A percentile compares a stretch with the other conserved stretches of the same genome.
These are phyloP conservation scores for Gymnothorax reevesii DNA, from an alignment of 2,797 vertebrate genomes.

Conservation along the genomic window DNA sequence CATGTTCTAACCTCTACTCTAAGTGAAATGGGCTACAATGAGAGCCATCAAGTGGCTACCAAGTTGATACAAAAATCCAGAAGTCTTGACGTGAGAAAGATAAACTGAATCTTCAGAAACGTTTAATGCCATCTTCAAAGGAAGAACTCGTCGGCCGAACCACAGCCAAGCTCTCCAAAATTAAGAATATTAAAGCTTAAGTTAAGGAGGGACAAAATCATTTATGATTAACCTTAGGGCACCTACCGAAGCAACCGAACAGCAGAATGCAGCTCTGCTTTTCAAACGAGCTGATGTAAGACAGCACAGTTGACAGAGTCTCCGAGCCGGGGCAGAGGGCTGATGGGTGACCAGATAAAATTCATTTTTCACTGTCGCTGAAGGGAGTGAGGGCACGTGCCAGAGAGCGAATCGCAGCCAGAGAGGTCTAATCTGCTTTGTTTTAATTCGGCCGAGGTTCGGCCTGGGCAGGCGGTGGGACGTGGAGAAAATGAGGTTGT, in stretches of 20 bases:
- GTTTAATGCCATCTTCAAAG: not conserved
- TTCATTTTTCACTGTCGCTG: constrained; percentile 15
- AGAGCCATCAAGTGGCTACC: not conserved
- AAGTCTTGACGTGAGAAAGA: not conserved
- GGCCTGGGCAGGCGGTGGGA: constrained; percentile 50
- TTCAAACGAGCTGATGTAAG: not conserved
- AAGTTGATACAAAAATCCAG: not conserved
- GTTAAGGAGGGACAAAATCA: not conserved
- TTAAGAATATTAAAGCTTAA: not conserved
- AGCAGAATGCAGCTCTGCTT: not conserved
- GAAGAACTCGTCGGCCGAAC: not conserved
- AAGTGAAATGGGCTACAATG: not conserved
- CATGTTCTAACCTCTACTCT: not conserved
- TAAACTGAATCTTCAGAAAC: not conserved
- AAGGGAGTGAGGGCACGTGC: constrained; percentile 28
- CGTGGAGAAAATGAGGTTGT: constrained; percentile 66
- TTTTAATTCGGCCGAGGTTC: constrained; percentile 44
- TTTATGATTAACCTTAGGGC: constrained; percentile 18
- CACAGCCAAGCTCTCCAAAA: not conserved
- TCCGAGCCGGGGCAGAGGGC: not conserved
- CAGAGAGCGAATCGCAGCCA: constrained; percentile 56
- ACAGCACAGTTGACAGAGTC: not conserved
- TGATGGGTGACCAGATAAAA: constrained; percentile 9
- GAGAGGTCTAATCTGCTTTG: constrained; percentile 53
- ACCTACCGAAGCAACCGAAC: not conserved